Conservation (phyloP, 2,888 invertebrate species). For the Aleiodes alternator region DNA sequence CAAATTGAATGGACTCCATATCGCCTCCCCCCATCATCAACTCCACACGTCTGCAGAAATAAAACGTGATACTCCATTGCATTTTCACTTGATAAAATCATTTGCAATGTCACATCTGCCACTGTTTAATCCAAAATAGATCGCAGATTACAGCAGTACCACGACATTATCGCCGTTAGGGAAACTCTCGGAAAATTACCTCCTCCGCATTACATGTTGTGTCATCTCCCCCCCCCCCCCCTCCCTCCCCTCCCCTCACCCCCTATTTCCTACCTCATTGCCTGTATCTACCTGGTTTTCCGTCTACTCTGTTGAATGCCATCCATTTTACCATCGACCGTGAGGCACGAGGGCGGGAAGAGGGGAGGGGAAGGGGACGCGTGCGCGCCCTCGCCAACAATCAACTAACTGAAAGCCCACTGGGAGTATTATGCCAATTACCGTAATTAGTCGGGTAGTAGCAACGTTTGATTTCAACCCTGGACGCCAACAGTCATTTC, state of each 20-base stretch:
- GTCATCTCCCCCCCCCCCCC: slow-evolving; percentile 13
- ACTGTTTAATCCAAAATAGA: too few species aligned
- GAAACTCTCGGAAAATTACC: too few species aligned
- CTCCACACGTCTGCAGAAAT: too few species aligned
- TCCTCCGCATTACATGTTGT: too few species aligned
- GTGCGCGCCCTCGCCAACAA: slow-evolving; percentile 37
- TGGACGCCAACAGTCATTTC: slow-evolving; percentile 4
- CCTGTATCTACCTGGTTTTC: slow-evolving; percentile 25
- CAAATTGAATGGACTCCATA: too few species aligned
- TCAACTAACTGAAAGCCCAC: slow-evolving; percentile 59
- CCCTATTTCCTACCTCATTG: slow-evolving; percentile 24
- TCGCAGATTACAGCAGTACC: too few species aligned
- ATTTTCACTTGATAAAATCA: too few species aligned
- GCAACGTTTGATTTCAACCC: slow-evolving; percentile 57
- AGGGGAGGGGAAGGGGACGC: background rate
- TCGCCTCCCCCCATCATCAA: too few species aligned
- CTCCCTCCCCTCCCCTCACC: slow-evolving; percentile 8
- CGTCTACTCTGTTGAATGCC: background rate
- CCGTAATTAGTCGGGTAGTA: slow-evolving; percentile 63
- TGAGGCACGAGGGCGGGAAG: background rate
- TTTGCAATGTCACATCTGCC: too few species aligned
- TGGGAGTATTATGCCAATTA: slow-evolving; percentile 68
- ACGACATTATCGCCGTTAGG: too few species aligned
- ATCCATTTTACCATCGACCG: slow-evolving; percentile 8
- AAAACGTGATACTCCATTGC: too few species aligned